phyloP scores from a whole-genome alignment of 2,797 vertebrate species.

The Podarcis lilfordi region DNA sequence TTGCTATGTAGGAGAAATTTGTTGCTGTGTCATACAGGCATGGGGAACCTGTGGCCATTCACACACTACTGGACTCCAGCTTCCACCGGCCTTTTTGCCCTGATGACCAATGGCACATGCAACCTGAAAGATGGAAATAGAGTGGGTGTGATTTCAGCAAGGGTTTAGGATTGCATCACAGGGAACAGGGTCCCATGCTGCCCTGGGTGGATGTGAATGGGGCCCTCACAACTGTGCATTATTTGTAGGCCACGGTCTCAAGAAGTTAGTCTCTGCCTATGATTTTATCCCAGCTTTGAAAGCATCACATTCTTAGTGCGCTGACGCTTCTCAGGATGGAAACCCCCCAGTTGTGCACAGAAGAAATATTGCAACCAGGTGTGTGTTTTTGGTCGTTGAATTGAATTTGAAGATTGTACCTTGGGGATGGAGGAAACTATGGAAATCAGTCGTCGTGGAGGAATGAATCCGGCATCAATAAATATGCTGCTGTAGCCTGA shows the following conservation, averaged over 20 bases:
- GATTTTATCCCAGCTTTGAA: background rate
- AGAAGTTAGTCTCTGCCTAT: too few relatives aligned
- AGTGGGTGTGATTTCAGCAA: too few relatives aligned
- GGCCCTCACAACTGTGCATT: too few relatives aligned
- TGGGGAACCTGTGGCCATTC: too few relatives aligned
- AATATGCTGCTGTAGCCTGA: background rate
- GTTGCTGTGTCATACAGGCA: too few relatives aligned
- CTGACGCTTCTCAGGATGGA: background rate
- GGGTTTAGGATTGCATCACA: background rate
- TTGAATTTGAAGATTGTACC: background rate
- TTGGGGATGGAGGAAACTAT: background rate
- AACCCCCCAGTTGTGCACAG: background rate
- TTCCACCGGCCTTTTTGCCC: too few relatives aligned
- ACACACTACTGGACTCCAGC: too few relatives aligned
- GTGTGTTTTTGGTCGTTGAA: background rate
- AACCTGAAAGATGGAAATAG: too few relatives aligned
- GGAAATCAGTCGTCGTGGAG: background rate
- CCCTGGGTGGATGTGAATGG: too few relatives aligned
- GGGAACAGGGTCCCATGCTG: background rate
- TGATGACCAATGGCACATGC: too few relatives aligned
- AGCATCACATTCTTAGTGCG: background rate
- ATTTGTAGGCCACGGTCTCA: background rate
- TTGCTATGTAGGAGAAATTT: too few relatives aligned
- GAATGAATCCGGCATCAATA: background rate
- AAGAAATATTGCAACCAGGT: conserved; percentile 9